phyloP scores from a whole-genome alignment of 2,113 vertebrate genomes.

The Rhynchopsitta pachyrhyncha region DNA sequence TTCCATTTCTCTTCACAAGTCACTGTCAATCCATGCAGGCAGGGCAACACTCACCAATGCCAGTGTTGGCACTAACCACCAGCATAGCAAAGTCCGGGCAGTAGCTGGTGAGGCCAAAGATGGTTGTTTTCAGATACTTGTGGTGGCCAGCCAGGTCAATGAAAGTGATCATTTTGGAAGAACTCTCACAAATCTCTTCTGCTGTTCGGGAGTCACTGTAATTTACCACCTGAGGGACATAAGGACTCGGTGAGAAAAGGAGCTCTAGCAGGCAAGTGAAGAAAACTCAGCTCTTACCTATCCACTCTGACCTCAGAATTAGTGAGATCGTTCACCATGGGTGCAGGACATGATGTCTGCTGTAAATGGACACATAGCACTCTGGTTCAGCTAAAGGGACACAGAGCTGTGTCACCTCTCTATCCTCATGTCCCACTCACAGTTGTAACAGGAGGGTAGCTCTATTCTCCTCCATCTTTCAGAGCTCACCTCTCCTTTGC shows the following conservation, averaged over 20 bases:
- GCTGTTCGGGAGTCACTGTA: constrained; percentile 97
- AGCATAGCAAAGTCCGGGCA: constrained; percentile 98
- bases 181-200: constrained; percentile 97
- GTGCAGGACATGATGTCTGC: background rate
- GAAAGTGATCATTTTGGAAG: constrained; percentile 99
- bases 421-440: background rate
- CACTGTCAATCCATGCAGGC: background rate
- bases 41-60: constrained; percentile 84
- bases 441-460: background rate
- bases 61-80: constrained; percentile 95
- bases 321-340: background rate
- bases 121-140: constrained; percentile 98
- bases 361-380: background rate
- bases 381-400: background rate
- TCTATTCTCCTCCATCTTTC: background rate
- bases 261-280: background rate
- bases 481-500: constrained; percentile 90
- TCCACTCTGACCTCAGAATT: background rate
- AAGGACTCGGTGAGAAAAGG: background rate
- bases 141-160: constrained; percentile 98
- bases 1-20: background rate
- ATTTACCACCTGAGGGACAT: constrained; percentile 88
- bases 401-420: background rate
- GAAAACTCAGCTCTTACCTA: background rate
- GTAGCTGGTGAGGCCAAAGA: constrained; percentile 98